These are phyloP conservation scores for Empidonax traillii DNA, from an alignment of 2,113 vertebrate species.

Conservation along the genomic window DNA sequence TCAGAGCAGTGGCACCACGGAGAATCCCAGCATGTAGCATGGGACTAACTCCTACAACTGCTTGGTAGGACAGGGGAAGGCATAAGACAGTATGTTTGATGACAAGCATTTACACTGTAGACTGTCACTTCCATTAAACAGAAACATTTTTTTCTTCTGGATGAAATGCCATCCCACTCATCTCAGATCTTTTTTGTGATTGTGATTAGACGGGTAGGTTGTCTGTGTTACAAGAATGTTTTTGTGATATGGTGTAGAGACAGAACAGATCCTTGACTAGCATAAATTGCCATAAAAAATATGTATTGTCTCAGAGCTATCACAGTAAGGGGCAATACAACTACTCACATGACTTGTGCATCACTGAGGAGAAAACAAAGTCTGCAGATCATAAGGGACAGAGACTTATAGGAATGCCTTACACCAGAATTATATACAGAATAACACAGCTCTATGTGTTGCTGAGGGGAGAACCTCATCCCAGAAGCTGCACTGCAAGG, in stretches of 20 bases:
- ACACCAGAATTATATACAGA: background rate
- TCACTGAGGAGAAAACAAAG: background rate
- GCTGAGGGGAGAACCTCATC: background rate
- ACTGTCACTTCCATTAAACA: slow-evolving; percentile 49
- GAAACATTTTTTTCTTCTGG: slow-evolving; percentile 21
- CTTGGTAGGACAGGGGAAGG: background rate
- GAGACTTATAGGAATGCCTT: background rate
- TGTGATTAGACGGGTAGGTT: slow-evolving; percentile 31
- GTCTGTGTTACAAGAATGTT: slow-evolving; percentile 23
- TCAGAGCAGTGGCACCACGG: background rate
- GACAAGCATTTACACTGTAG: slow-evolving; percentile 18
- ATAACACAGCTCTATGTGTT: background rate
- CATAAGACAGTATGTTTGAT: background rate
- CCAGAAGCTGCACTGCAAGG: background rate
- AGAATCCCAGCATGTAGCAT: background rate
- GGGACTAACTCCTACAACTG: background rate
- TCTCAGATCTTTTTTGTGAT: slow-evolving; percentile 33
- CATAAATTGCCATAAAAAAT: background rate
- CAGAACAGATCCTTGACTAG: background rate
- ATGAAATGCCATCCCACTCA: slow-evolving; percentile 53
- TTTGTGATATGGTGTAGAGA: background rate
- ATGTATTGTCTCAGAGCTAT: background rate
- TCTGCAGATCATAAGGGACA: background rate
- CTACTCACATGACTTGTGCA: background rate
- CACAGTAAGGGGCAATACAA: background rate